phyloP scores from a whole-genome alignment of 1,140 invertebrate species.

The Ruditapes philippinarum region DNA sequence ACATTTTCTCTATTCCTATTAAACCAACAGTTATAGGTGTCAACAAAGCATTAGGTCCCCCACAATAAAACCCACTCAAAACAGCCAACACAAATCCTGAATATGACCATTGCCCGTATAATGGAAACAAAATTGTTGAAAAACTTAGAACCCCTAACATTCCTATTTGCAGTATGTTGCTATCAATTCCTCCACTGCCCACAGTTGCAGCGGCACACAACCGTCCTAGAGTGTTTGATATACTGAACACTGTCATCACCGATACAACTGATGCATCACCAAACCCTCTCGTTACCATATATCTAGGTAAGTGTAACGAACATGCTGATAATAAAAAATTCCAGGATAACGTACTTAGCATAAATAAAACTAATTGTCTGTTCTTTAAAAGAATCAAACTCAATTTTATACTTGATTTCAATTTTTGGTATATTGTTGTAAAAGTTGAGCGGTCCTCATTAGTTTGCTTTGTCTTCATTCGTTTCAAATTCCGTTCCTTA shows the following conservation, averaged over 20 bases:
- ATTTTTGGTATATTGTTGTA: neutral
- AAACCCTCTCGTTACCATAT: neutral
- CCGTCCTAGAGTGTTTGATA: conserved; percentile 38
- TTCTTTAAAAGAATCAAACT: conserved; percentile 2
- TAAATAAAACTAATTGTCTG: conserved; percentile 11
- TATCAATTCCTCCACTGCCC: neutral
- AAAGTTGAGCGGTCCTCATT: neutral
- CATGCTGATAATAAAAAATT: conserved; percentile 26
- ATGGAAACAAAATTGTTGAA: conserved; percentile 22
- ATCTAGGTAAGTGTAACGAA: conserved; percentile 60
- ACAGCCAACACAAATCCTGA: conserved; percentile 36
- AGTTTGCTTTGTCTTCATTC: neutral
- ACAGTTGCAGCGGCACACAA: neutral
- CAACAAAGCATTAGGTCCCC: conserved; percentile 62
- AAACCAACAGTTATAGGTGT: conserved; percentile 60
- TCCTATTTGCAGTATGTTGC: conserved; percentile 19
- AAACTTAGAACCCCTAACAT: neutral
- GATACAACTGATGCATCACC: neutral
- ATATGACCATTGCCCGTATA: conserved; percentile 8
- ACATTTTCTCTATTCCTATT: conserved; percentile 57
- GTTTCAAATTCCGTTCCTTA: neutral
- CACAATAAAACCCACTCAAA: conserved; percentile 59
- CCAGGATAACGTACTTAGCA: conserved; percentile 56
- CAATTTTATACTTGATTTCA: neutral
- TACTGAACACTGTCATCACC: conserved; percentile 50